Base-by-base conservation (phyloP, 2,113 vertebrate genomes). In the Channa maculata region DNA sequence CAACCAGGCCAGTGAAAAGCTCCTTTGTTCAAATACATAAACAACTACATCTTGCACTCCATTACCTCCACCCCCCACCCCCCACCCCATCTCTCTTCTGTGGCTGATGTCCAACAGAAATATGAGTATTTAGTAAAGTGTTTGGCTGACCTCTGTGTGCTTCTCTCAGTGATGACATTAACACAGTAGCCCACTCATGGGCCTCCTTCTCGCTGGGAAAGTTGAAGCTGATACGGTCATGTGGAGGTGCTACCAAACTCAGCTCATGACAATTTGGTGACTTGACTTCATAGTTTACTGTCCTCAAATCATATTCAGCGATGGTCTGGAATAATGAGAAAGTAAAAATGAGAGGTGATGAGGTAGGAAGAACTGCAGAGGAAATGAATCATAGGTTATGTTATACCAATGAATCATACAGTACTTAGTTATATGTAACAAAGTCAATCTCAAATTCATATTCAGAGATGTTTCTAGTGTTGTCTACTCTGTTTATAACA, bases 171-270 rank as follows among this genome's bases (percentile, higher is more conserved):
- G 95, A 96, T 10, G 95, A 95, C 81, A 92, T 93, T 45, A 96
- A 48, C 34, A 96, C 93, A 0, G 95, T 96, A 39, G 95, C 95
- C 96, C 96, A 96, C 75, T 94, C 92, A 85, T 95, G 93, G 0
- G 95, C 96, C 82, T 96, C 96, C 52, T 88, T 92, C 82, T 96
- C 95, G 11, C 94, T 94, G 64, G 93, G 91, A 34, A 97, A 96
- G 84, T 89, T 93, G 44, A 96, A 93, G 57, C 87, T 86, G 77
- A 95, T 66, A 13, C 92, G 89, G 39, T 94, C 92, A 0, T 93
- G 89, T 0, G 93, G 88, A 1, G 93, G 91, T 0, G 86, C 69
- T 0, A 33, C 79, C 43, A 94, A 68, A 5, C 65, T 81, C 69
- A 97, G 87, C 82, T 96, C 93, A 0, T 97, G 96, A 76, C 94